These are phyloP conservation scores for Petrophora chlorosata DNA, from an alignment of 2,888 invertebrate genomes.

Conservation along the genomic window DNA sequence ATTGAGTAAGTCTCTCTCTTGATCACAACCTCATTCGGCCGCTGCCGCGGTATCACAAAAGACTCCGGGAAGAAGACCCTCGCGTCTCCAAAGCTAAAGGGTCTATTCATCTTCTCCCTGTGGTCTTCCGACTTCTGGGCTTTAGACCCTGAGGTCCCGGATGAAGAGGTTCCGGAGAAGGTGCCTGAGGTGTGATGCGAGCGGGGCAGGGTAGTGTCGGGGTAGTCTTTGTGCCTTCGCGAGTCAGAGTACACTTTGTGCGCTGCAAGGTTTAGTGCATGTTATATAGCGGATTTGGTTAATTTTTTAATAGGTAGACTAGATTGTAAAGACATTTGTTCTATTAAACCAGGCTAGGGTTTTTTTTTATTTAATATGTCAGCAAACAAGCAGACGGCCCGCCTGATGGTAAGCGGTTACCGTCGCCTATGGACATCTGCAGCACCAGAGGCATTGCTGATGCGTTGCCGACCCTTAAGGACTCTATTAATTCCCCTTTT, in stretches of 20 bases:
- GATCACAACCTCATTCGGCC: constrained; percentile 63
- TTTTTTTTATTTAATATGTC: no score
- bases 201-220: constrained; percentile 61
- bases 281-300: no score
- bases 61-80: constrained; percentile 81
- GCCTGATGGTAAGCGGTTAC: no score
- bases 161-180: constrained; percentile 75
- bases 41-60: constrained; percentile 74
- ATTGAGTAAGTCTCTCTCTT: constrained; percentile 69
- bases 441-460: no score
- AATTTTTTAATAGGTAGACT: no score
- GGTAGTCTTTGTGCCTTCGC: constrained; percentile 66
- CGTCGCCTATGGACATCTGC: no score
- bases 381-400: no score
- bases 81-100: constrained; percentile 73
- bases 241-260: constrained; percentile 72
- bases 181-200: constrained; percentile 72
- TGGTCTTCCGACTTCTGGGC: constrained; percentile 49
- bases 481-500: no score
- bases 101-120: constrained; percentile 60
- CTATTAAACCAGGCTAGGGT: no score
- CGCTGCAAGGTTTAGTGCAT: constrained; percentile 51
- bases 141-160: constrained; percentile 78
- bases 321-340: no score
- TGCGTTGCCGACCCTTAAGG: no score